These are phyloP conservation scores for Cryptocheilus praepositus DNA, from an alignment of 2,888 invertebrate species.

Conservation along the genomic window DNA sequence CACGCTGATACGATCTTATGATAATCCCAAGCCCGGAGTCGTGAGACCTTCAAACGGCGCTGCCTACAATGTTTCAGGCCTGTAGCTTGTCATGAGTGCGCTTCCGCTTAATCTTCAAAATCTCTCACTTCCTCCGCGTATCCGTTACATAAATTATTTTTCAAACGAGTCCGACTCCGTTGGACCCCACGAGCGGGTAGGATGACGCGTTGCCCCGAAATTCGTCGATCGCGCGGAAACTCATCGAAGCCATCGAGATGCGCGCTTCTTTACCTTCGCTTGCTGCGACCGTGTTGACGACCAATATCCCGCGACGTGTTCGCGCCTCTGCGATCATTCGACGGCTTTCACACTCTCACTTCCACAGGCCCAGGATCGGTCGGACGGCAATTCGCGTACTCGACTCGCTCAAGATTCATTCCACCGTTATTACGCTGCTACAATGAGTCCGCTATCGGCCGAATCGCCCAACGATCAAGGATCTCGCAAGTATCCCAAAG, in stretches of 20 bases:
- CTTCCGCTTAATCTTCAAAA: slow-evolving; percentile 26
- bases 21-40: slow-evolving; percentile 4
- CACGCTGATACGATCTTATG: slow-evolving; percentile 21
- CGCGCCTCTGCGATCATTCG: background rate
- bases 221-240: too few relatives aligned
- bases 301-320: background rate
- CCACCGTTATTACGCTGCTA: background rate
- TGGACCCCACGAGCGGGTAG: too few relatives aligned
- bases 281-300: slow-evolving; percentile 39
- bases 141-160: slow-evolving; percentile 44
- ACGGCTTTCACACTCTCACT: background rate
- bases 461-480: slow-evolving; percentile 32
- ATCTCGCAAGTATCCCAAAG: slow-evolving; percentile 39
- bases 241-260: background rate
- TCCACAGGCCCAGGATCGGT: too few relatives aligned
- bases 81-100: slow-evolving; percentile 31
- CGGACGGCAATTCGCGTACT: too few relatives aligned
- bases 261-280: slow-evolving; percentile 44
- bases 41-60: slow-evolving; percentile 6
- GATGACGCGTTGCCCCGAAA: too few relatives aligned
- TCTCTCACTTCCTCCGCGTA: slow-evolving; percentile 35
- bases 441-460: slow-evolving; percentile 14
- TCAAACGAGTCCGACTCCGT: slow-evolving; percentile 13
- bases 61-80: slow-evolving; percentile 26
- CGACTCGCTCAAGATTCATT: background rate